phyloP scores from a whole-genome alignment of 92 coral and sea anemone species.

The Epizoanthus ramosus region DNA sequence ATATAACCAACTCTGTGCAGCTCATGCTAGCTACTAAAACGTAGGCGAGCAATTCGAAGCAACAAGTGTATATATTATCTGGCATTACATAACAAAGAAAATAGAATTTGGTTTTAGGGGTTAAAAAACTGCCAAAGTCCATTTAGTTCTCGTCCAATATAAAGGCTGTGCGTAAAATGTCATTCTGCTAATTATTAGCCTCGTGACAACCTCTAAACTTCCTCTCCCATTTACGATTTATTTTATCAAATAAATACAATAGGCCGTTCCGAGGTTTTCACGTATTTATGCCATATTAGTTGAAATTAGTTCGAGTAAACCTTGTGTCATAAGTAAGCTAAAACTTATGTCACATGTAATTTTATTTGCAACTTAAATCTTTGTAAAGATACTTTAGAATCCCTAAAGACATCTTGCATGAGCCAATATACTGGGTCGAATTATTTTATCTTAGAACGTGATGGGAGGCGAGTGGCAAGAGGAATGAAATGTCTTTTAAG shows the following conservation, averaged over 20 bases:
- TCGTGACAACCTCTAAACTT: constrained; percentile 7
- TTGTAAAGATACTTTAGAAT: not conserved
- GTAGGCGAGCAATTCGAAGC: not conserved
- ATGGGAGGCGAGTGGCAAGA: not conserved
- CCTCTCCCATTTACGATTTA: constrained; percentile 11
- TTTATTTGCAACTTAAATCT: not conserved
- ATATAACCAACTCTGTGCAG: too few species aligned
- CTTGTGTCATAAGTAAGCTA: not conserved
- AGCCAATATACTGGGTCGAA: not conserved
- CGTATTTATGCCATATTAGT: constrained; percentile 13
- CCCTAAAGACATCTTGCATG: not conserved
- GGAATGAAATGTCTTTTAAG: not conserved
- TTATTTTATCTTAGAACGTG: not conserved
- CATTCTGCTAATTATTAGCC: not conserved
- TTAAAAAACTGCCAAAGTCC: not conserved
- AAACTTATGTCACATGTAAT: constrained; percentile 8
- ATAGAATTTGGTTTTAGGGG: not conserved
- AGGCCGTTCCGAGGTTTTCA: constrained; percentile 25
- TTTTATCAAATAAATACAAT: constrained; percentile 1
- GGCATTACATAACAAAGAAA: not conserved
- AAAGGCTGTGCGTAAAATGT: constrained; percentile 6
- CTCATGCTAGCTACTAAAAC: not conserved
- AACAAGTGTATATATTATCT: not conserved
- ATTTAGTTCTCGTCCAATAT: constrained; percentile 3
- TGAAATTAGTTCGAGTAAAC: constrained; percentile 23